phyloP scores from a whole-genome alignment of 2,888 invertebrate genomes.

The Netelia melanura region DNA sequence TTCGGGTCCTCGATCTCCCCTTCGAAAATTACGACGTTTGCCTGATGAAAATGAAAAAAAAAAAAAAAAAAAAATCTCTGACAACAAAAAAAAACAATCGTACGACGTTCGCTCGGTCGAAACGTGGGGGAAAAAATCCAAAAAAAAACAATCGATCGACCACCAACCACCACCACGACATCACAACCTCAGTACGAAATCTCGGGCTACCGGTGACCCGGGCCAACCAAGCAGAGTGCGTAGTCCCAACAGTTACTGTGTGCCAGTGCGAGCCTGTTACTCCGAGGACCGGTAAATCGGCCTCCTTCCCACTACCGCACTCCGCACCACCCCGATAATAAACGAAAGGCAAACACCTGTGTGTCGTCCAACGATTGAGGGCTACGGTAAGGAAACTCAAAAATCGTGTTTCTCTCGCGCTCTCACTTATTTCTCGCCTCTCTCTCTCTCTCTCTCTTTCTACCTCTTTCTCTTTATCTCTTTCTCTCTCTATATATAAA shows the following conservation, averaged over 20 bases:
- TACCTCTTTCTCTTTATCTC: constrained; percentile 27
- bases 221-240: constrained; percentile 81
- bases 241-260: constrained; percentile 84
- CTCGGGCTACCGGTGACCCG: constrained; percentile 72
- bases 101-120: constrained; percentile 82
- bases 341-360: constrained; percentile 77
- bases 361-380: constrained; percentile 79
- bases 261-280: constrained; percentile 85
- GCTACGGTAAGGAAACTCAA: constrained; percentile 82
- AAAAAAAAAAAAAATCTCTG: constrained; percentile 13
- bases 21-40: constrained; percentile 50
- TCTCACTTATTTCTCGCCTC: constrained; percentile 65
- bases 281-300: constrained; percentile 85
- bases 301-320: constrained; percentile 84
- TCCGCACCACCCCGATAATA: constrained; percentile 84
- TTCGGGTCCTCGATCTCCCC: constrained; percentile 62
- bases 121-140: constrained; percentile 71
- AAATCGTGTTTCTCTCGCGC: constrained; percentile 68
- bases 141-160: constrained; percentile 69
- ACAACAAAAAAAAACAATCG: constrained; percentile 31
- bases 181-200: constrained; percentile 73
- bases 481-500: neutral
- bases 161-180: constrained; percentile 72
- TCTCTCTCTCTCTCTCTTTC: constrained; percentile 51
- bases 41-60: constrained; percentile 22